These are phyloP conservation scores for Loripinus fragilis DNA, from an alignment of 2,888 invertebrate species.

Conservation along the genomic window DNA sequence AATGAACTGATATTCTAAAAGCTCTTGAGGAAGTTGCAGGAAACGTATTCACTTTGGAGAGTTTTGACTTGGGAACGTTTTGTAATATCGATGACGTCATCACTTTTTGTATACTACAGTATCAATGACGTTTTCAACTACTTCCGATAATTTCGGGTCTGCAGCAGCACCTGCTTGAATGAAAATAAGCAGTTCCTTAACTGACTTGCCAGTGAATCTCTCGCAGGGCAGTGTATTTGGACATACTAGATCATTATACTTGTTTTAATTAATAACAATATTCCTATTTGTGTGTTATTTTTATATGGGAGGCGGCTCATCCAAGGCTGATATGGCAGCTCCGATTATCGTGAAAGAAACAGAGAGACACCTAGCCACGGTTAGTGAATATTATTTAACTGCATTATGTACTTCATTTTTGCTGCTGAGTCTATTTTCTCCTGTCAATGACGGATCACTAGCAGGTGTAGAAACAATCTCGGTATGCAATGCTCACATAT, in stretches of 20 bases:
- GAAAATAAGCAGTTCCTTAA: too few relatives aligned
- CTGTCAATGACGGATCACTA: too few relatives aligned
- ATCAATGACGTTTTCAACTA: constrained; percentile 40
- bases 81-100: constrained; percentile 15
- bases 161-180: constrained; percentile 15
- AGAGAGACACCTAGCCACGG: constrained; percentile 73
- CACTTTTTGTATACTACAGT: neutral
- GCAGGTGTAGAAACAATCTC: too few relatives aligned
- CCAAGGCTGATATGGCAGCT: constrained; percentile 69
- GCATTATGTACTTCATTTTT: too few relatives aligned
- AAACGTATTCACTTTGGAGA: too few relatives aligned
- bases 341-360: constrained; percentile 67
- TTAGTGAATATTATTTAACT: constrained; percentile 57
- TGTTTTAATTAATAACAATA: neutral
- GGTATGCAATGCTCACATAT: too few relatives aligned
- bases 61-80: too few relatives aligned
- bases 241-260: neutral
- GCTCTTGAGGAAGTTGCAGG: too few relatives aligned
- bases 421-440: too few relatives aligned
- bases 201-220: too few relatives aligned
- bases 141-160: constrained; percentile 38
- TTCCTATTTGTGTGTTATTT: constrained; percentile 20
- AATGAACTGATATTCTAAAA: too few relatives aligned
- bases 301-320: constrained; percentile 78
- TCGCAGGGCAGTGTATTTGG: neutral